Evolutionary conservation across 2,888 invertebrate genomes (phyloP).

Genomic region (Orthosia incerta): DNA sequence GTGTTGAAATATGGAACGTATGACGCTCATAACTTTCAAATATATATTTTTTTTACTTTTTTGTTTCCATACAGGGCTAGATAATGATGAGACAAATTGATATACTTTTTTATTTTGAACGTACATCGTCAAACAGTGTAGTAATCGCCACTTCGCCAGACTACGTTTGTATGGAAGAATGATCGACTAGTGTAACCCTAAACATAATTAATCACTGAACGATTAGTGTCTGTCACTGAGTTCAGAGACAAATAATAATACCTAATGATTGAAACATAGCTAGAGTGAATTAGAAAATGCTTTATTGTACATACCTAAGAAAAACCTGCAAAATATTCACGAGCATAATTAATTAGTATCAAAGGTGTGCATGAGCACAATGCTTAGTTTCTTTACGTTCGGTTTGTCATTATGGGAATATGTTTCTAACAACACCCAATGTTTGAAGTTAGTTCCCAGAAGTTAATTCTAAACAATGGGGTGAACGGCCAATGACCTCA

Average conservation of each 20-base stretch:
- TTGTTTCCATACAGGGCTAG: too few relatives aligned
- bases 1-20: too few relatives aligned
- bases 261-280: not conserved
- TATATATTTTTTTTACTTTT: too few relatives aligned
- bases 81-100: too few relatives aligned
- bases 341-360: slow-evolving; percentile 29
- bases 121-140: too few relatives aligned
- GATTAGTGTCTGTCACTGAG: not conserved
- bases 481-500: slow-evolving; percentile 53
- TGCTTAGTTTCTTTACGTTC: slow-evolving; percentile 39
- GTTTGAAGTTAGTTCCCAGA: slow-evolving; percentile 29
- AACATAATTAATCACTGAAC: slow-evolving; percentile 12
- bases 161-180: too few relatives aligned
- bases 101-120: too few relatives aligned
- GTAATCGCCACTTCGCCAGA: too few relatives aligned
- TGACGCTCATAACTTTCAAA: too few relatives aligned
- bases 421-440: slow-evolving; percentile 48
- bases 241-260: not conserved
- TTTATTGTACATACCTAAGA: slow-evolving; percentile 10
- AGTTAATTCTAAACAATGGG: slow-evolving; percentile 50
- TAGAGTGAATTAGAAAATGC: slow-evolving; percentile 1
- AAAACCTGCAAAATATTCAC: slow-evolving; percentile 40
- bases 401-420: slow-evolving; percentile 47
- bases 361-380: slow-evolving; percentile 21
- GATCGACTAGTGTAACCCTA: too few relatives aligned